Percentiles rank a stretch among this genome's conserved stretches.
phyloP scores from a whole-genome alignment of 2,888 invertebrate genomes.

The Trachelus troglodyta region DNA sequence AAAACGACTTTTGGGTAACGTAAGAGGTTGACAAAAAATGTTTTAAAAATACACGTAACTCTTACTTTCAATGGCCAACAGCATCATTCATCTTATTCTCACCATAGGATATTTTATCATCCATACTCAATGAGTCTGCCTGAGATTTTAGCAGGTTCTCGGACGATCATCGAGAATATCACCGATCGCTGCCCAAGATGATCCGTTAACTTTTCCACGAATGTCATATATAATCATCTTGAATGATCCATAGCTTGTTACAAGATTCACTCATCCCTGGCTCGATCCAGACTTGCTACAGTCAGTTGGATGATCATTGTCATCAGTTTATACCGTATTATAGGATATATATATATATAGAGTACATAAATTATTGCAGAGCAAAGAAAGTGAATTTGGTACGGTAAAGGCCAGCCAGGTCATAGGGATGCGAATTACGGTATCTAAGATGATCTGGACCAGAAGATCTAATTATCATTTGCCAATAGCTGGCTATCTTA shows the following conservation, averaged over 20 bases:
- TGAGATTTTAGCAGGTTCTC: neutral
- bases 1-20: neutral
- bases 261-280: neutral
- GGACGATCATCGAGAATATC: neutral
- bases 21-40: neutral
- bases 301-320: neutral
- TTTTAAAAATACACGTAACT: neutral
- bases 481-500: neutral
- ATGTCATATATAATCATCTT: neutral
- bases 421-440: conserved; percentile 29
- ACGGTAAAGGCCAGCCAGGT: conserved; percentile 29
- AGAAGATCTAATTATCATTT: conserved; percentile 28
- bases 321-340: neutral
- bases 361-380: neutral
- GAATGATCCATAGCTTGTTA: neutral
- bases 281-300: neutral
- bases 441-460: conserved; percentile 29
- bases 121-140: neutral
- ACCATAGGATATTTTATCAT: neutral
- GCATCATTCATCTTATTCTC: neutral
- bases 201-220: neutral
- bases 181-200: neutral
- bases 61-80: neutral
- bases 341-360: neutral
- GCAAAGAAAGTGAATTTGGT: neutral